Percentiles rank a stretch among this genome's conserved stretches.
Conservation (phyloP, 2,888 invertebrate genomes). For the Himalopsyche anomala region DNA sequence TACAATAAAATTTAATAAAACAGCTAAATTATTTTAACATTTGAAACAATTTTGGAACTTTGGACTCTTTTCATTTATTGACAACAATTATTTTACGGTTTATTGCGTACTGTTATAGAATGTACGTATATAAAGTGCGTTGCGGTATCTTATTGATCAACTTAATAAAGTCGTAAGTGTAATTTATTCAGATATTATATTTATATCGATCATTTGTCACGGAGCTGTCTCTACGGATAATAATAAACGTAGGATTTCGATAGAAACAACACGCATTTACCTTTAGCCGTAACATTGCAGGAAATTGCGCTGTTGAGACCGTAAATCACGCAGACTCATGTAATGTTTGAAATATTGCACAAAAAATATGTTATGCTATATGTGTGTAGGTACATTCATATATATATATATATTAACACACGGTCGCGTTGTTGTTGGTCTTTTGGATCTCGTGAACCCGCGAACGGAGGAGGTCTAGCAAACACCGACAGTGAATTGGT, state of each 20-base stretch:
- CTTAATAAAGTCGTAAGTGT: no score
- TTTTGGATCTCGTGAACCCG: slow-evolving; percentile 39
- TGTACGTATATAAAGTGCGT: no score
- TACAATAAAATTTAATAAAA: no score
- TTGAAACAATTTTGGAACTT: no score
- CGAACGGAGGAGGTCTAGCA: slow-evolving; percentile 40
- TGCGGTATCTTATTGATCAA: no score
- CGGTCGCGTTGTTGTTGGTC: slow-evolving; percentile 37
- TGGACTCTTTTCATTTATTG: no score
- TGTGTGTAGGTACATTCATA: neutral
- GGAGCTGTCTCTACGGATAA: slow-evolving; percentile 4
- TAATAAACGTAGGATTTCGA: slow-evolving; percentile 45
- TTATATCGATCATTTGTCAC: neutral
- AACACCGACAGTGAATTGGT: slow-evolving; percentile 1
- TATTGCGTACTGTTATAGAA: no score
- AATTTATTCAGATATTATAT: no score
- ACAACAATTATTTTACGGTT: no score
- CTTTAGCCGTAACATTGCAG: slow-evolving; percentile 62
- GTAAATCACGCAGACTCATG: slow-evolving; percentile 64
- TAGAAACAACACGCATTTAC: slow-evolving; percentile 60
- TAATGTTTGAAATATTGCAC: slow-evolving; percentile 65
- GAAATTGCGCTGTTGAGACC: slow-evolving; percentile 64
- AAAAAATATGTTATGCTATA: slow-evolving; percentile 63
- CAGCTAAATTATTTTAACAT: no score
- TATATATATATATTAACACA: slow-evolving; percentile 5